phyloP scores from a whole-genome alignment of 1,140 invertebrate species.

The Idris sp. region DNA sequence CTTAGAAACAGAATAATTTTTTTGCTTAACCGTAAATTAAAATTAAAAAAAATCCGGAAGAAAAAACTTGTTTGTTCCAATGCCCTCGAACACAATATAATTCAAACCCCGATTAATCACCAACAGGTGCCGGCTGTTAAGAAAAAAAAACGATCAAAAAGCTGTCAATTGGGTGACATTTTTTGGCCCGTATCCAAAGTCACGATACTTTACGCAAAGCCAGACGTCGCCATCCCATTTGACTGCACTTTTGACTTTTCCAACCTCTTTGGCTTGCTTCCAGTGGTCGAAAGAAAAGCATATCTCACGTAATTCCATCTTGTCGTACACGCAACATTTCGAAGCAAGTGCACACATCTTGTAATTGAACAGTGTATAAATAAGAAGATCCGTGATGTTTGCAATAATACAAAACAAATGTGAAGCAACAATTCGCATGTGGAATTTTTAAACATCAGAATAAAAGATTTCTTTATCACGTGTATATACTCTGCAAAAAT shows the following conservation, averaged over 20 bases:
- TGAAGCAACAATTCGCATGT: too few species aligned
- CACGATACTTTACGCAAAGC: slow-evolving; percentile 56
- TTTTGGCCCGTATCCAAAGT: slow-evolving; percentile 57
- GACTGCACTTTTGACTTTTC: slow-evolving; percentile 65
- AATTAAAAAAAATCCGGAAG: too few species aligned
- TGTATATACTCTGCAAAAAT: too few species aligned
- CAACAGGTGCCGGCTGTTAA: slow-evolving; percentile 67
- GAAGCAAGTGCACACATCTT: slow-evolving; percentile 24
- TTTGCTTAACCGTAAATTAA: too few species aligned
- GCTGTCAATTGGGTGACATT: too few species aligned
- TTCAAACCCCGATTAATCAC: slow-evolving; percentile 65
- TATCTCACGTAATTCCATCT: slow-evolving; percentile 53
- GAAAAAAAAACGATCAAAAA: slow-evolving; percentile 60
- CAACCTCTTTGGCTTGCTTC: slow-evolving; percentile 70
- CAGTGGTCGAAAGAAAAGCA: slow-evolving; percentile 62
- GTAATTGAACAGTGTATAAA: slow-evolving; percentile 41
- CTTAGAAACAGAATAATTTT: too few species aligned
- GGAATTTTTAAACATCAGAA: too few species aligned
- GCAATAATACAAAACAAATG: too few species aligned
- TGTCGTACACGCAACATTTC: slow-evolving; percentile 47
- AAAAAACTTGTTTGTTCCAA: too few species aligned
- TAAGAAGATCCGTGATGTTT: slow-evolving; percentile 15
- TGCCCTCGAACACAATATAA: too few species aligned
- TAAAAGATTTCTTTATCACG: too few species aligned
- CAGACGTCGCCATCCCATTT: slow-evolving; percentile 43